Evolutionary conservation across 2,888 invertebrate species (phyloP).

Genomic region (Tetanocera ferruginea): DNA sequence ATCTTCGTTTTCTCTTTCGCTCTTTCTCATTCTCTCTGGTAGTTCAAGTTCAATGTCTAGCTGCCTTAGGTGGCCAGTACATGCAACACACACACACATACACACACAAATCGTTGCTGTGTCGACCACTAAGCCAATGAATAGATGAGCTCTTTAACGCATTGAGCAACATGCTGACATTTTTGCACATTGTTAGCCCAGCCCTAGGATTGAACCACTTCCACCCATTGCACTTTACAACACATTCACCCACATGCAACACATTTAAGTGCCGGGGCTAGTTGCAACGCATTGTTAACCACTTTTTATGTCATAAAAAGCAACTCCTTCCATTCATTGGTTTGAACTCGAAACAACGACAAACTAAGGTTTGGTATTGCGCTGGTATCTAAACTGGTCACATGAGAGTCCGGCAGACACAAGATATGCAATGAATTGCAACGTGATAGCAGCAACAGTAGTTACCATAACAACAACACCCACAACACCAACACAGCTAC

Average conservation of each 20-base stretch:
- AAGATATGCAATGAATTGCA: constrained; percentile 17
- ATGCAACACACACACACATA: not conserved
- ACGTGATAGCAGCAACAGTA: not conserved
- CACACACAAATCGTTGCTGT: not conserved
- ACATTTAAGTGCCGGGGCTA: no score
- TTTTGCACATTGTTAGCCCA: not conserved
- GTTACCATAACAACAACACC: not conserved
- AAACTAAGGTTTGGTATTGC: no score
- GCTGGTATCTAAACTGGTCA: not conserved
- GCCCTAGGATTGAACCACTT: not conserved
- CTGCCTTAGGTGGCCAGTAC: not conserved
- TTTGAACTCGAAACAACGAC: not conserved
- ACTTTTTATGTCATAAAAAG: constrained; percentile 5
- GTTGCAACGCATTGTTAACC: not conserved
- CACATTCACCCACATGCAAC: no score
- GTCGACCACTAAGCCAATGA: not conserved
- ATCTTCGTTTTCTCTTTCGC: not conserved
- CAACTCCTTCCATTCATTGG: constrained; percentile 2
- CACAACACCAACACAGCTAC: not conserved
- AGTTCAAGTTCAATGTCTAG: constrained; percentile 27
- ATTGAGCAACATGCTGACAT: constrained; percentile 9
- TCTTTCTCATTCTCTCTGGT: not conserved
- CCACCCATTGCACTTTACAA: not conserved
- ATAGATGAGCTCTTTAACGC: not conserved
- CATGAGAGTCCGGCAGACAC: not conserved